Evolutionary conservation across 1,140 invertebrate species (phyloP).

Genomic region (Drosophila chauvacae): DNA sequence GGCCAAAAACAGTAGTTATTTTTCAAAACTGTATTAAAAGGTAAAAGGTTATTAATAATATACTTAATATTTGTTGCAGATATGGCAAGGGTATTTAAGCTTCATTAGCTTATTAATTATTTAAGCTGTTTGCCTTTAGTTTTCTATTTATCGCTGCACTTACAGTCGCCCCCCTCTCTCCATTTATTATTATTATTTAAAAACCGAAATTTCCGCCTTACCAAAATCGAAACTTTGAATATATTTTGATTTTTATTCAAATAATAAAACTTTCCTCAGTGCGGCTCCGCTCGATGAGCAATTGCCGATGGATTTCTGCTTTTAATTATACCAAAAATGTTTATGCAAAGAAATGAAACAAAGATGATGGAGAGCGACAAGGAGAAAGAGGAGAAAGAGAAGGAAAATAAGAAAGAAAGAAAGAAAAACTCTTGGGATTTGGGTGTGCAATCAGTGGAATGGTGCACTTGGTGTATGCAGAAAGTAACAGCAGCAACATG

Average conservation of each 20-base stretch:
- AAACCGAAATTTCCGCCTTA: conserved; percentile 30
- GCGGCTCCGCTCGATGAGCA: conserved; percentile 49
- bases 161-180: neutral
- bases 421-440: conserved; percentile 54
- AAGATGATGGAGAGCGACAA: neutral
- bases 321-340: conserved; percentile 63
- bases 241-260: conserved; percentile 1
- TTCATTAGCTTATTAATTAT: neutral
- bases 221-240: conserved; percentile 11
- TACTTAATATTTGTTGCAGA: too few species aligned
- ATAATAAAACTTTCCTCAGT: conserved; percentile 35
- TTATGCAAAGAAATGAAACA: conserved; percentile 44
- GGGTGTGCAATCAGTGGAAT: conserved; percentile 68
- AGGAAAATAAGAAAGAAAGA: conserved; percentile 4
- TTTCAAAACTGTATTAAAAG: too few species aligned
- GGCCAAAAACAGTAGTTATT: too few species aligned
- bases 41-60: too few species aligned
- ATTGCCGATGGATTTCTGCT: conserved; percentile 53
- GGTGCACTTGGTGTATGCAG: conserved; percentile 54
- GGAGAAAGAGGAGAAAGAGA: neutral
- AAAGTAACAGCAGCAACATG: conserved; percentile 49
- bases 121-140: conserved; percentile 25
- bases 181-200: neutral
- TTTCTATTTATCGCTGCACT: conserved; percentile 7
- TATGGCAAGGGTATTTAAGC: neutral